These are phyloP conservation scores for Caenorhabditis angaria DNA, from an alignment of 2,888 invertebrate genomes.

Conservation along the genomic window DNA sequence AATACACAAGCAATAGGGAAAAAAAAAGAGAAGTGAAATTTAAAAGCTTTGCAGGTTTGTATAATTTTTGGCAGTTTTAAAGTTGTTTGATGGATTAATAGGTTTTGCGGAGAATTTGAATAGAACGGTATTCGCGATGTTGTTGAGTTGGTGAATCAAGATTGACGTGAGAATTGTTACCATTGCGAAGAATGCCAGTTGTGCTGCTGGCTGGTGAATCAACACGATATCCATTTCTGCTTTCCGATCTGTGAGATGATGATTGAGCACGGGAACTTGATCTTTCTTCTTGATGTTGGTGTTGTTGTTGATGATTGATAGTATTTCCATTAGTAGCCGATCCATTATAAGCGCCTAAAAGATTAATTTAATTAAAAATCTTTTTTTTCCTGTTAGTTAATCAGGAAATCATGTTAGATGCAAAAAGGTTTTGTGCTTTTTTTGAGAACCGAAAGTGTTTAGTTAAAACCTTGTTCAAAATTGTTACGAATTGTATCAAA, in stretches of 20 bases:
- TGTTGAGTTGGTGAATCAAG: constrained; percentile 21
- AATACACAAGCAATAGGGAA: not conserved
- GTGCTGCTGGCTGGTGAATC: constrained; percentile 59
- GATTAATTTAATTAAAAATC: constrained; percentile 1
- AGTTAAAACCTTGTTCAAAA: constrained; percentile 58
- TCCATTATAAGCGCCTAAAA: constrained; percentile 29
- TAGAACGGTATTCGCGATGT: constrained; percentile 51
- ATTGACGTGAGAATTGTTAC: constrained; percentile 3
- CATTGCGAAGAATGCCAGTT: constrained; percentile 53
- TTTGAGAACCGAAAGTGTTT: constrained; percentile 11
- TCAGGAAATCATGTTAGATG: constrained; percentile 1
- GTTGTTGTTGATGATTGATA: constrained; percentile 4
- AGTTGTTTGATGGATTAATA: constrained; percentile 33
- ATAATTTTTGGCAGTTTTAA: constrained; percentile 25
- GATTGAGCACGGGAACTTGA: constrained; percentile 40
- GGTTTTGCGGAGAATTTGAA: constrained; percentile 61
- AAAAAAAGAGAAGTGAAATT: constrained; percentile 6
- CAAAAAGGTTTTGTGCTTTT: constrained; percentile 9
- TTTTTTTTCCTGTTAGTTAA: constrained; percentile 4
- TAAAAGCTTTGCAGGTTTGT: constrained; percentile 39
- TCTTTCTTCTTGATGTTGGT: constrained; percentile 28
- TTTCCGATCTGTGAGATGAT: constrained; percentile 42
- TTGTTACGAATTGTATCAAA: constrained; percentile 58
- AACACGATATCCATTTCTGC: constrained; percentile 58
- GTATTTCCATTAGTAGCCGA: constrained; percentile 21